Percentiles rank a stretch among this genome's conserved stretches.
These are phyloP conservation scores for Pseudococcus longispinus DNA, from an alignment of 2,888 invertebrate genomes.

Conservation along the genomic window DNA sequence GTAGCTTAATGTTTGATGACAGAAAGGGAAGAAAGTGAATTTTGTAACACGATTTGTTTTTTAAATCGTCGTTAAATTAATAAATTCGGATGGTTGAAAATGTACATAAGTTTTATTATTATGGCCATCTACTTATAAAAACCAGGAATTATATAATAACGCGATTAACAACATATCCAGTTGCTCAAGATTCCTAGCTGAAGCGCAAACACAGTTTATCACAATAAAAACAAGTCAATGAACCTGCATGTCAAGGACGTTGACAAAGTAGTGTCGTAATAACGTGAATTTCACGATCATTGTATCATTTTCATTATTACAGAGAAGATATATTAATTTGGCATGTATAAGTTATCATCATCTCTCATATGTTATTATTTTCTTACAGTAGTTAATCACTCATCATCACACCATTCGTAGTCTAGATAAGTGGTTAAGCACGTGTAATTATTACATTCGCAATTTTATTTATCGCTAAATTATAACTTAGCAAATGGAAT, in stretches of 20 bases:
- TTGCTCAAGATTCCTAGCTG: conserved; percentile 37
- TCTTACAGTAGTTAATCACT: neutral
- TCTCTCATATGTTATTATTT: neutral
- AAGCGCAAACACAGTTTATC: conserved; percentile 15
- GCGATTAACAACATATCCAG: conserved; percentile 22
- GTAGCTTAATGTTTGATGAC: no score
- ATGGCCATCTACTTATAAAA: neutral
- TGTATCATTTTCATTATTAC: neutral
- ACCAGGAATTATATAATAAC: conserved; percentile 31
- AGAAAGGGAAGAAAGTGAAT: no score
- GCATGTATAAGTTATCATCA: neutral
- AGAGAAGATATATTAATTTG: neutral
- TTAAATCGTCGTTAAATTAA: neutral
- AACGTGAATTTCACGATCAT: conserved; percentile 23
- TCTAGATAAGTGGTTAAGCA: no score
- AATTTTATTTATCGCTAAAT: no score
- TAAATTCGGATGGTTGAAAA: neutral
- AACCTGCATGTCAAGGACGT: conserved; percentile 40
- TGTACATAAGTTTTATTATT: neutral
- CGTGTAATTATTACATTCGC: no score
- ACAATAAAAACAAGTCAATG: conserved; percentile 35
- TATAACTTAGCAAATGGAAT: no score
- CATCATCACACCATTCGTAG: no score
- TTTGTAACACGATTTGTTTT: neutral
- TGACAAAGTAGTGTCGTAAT: neutral